Conservation (phyloP, 2,797 vertebrate species). For the Hirundo rustica region DNA sequence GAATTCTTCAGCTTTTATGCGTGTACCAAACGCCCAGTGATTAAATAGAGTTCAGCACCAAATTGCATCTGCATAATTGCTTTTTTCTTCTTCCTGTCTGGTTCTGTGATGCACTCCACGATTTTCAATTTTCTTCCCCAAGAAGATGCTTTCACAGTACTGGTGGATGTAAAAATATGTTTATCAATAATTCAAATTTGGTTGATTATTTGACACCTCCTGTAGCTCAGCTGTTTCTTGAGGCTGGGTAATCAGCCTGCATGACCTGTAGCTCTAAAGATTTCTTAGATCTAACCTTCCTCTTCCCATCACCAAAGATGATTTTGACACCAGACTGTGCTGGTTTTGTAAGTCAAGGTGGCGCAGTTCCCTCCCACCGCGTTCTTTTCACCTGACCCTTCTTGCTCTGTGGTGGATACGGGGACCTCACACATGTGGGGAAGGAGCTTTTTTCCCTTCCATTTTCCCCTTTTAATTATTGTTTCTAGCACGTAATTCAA, state of each 20-base stretch:
- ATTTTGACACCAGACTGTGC: not conserved
- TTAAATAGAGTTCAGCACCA: not conserved
- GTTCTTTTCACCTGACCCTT: not conserved
- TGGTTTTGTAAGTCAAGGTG: not conserved
- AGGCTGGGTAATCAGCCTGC: not conserved
- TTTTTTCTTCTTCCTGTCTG: not conserved
- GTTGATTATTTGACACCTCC: not conserved
- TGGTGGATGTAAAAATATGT: not conserved
- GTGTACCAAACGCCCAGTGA: not conserved
- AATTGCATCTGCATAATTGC: constrained; percentile 6
- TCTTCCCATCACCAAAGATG: not conserved
- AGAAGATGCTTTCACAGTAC: not conserved
- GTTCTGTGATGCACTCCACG: not conserved
- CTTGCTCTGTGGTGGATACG: not conserved
- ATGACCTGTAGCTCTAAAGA: not conserved
- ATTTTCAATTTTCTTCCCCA: not conserved
- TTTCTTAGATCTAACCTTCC: not conserved
- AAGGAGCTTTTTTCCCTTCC: not conserved
- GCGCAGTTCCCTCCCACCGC: not conserved
- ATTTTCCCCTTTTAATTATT: not conserved
- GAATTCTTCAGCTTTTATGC: not conserved
- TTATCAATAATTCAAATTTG: not conserved
- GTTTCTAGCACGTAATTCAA: not conserved
- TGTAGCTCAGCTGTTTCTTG: not conserved
- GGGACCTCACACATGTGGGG: not conserved